Percentiles rank a stretch among this genome's conserved stretches.
Conservation (phyloP, 2,888 invertebrate species). For the Trypoxylon attenuatum region DNA sequence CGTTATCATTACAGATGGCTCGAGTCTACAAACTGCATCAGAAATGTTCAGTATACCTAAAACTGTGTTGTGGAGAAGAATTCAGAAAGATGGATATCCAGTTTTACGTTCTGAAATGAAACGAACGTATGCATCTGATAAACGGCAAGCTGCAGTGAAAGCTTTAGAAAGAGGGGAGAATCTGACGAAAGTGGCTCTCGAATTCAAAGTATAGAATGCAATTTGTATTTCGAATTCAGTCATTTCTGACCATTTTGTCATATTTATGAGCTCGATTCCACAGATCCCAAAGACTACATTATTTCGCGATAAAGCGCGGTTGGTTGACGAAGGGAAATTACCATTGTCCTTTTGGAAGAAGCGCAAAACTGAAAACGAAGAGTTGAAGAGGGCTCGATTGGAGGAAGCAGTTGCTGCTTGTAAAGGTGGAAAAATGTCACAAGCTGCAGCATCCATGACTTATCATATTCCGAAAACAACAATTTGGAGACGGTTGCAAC, state of each 20-base stretch:
- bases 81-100: conserved; percentile 71
- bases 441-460: conserved; percentile 71
- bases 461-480: conserved; percentile 75
- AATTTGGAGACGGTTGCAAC: conserved; percentile 73
- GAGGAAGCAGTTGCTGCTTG: conserved; percentile 74
- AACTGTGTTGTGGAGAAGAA: conserved; percentile 75
- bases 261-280: too few relatives aligned
- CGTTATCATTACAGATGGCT: conserved; percentile 62
- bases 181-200: conserved; percentile 71
- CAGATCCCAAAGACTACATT: conserved; percentile 75
- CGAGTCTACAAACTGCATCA: conserved; percentile 73
- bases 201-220: conserved; percentile 68
- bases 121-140: conserved; percentile 68
- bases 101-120: conserved; percentile 63
- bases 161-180: conserved; percentile 74
- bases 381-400: conserved; percentile 65
- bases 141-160: conserved; percentile 71
- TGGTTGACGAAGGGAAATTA: conserved; percentile 72
- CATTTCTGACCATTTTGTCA: neutral
- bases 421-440: conserved; percentile 74
- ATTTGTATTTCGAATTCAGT: neutral
- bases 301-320: conserved; percentile 71
- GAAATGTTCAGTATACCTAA: conserved; percentile 74
- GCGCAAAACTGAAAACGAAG: conserved; percentile 68
- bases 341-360: conserved; percentile 70